Conservation (phyloP, 2,113 vertebrate genomes). For the Struthidea cinerea region DNA sequence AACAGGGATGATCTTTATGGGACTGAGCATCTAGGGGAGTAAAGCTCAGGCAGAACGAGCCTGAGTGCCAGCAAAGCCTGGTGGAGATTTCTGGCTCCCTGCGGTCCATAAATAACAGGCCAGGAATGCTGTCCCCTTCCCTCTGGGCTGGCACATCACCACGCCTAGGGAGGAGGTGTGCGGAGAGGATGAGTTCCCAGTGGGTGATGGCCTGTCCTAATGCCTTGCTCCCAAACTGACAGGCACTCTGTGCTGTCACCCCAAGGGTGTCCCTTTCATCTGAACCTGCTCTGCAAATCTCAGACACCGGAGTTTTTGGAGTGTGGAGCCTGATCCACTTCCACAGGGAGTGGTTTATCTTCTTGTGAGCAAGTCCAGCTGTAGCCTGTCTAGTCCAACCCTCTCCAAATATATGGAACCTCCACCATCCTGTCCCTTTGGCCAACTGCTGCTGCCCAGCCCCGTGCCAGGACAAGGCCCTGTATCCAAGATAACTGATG, state of each 20-base stretch:
- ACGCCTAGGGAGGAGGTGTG: background rate
- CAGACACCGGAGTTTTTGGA: background rate
- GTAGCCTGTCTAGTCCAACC: background rate
- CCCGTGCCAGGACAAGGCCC: background rate
- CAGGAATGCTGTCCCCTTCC: background rate
- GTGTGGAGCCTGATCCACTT: background rate
- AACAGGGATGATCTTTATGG: background rate
- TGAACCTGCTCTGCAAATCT: background rate
- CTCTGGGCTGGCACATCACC: background rate
- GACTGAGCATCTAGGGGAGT: accelerated
- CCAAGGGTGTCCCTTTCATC: background rate
- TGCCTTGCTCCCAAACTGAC: background rate
- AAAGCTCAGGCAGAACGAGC: background rate
- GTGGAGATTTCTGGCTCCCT: background rate
- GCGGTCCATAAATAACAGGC: background rate
- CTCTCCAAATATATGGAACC: background rate
- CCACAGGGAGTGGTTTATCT: background rate
- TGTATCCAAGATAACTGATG: background rate
- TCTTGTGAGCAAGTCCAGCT: background rate
- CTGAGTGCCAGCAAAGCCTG: background rate
- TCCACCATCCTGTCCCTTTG: background rate
- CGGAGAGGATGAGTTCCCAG: accelerated
- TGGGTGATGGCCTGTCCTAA: background rate
- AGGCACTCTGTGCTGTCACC: background rate
- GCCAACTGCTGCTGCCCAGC: background rate